phyloP scores from a whole-genome alignment of 2,888 invertebrate species.

The Troides oblongomaculatus region DNA sequence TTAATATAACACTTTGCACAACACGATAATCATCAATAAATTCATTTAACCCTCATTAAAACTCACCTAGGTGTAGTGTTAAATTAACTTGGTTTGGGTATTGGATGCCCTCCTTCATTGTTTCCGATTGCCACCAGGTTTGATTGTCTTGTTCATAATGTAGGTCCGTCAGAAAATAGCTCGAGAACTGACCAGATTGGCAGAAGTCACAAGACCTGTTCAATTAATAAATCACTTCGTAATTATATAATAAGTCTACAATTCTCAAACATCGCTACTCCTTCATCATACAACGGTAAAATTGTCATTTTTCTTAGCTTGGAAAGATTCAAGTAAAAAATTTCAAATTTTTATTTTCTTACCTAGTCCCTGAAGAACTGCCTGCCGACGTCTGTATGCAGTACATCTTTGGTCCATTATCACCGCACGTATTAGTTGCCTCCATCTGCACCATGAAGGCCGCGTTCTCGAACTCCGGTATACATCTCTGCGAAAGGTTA shows the following conservation, averaged over 20 bases:
- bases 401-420: constrained; percentile 87
- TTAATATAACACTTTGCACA: not conserved
- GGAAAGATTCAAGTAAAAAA: not conserved
- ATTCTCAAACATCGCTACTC: too few species aligned
- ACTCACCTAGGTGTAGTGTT: constrained; percentile 90
- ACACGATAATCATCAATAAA: not conserved
- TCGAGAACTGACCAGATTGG: constrained; percentile 77
- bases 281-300: too few species aligned
- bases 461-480: constrained; percentile 97
- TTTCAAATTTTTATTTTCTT: constrained; percentile 10
- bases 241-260: not conserved
- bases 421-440: constrained; percentile 97
- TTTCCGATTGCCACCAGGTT: constrained; percentile 99
- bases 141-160: constrained; percentile 94
- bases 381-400: constrained; percentile 93
- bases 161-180: constrained; percentile 91
- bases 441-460: constrained; percentile 94
- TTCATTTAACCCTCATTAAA: not conserved
- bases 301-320: not conserved
- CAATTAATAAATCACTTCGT: not conserved
- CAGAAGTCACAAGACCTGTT: constrained; percentile 90
- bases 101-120: constrained; percentile 96
- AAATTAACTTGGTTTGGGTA: constrained; percentile 95
- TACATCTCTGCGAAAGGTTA: constrained; percentile 85
- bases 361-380: constrained; percentile 77